phyloP scores from a whole-genome alignment of 1,140 invertebrate species.

The Dendroctonus valens region DNA sequence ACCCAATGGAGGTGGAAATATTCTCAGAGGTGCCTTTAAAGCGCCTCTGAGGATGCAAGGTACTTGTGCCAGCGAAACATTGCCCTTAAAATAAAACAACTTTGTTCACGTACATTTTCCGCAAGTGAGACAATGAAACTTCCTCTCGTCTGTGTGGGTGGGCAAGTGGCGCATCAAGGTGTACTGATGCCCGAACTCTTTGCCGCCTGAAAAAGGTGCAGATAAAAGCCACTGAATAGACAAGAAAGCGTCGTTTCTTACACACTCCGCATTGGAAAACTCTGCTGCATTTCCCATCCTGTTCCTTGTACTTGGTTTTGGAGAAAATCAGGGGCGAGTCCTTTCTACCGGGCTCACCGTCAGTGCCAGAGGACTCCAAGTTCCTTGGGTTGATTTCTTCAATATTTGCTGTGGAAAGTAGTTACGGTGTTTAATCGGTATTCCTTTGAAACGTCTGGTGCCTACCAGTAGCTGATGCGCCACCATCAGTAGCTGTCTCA shows the following conservation, averaged over 20 bases:
- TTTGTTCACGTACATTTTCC: conserved; percentile 50
- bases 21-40: background rate
- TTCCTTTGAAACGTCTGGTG: background rate
- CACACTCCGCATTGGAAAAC: conserved; percentile 67
- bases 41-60: too few species aligned
- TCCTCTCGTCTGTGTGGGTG: conserved; percentile 79
- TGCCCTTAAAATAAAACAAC: too few species aligned
- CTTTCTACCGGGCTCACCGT: background rate
- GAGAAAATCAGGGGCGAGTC: background rate
- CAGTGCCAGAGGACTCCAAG: too few species aligned
- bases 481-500: too few species aligned
- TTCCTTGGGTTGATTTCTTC: background rate
- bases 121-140: conserved; percentile 76
- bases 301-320: conserved; percentile 21
- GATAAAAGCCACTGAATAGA: background rate
- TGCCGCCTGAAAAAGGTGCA: conserved; percentile 53
- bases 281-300: conserved; percentile 59
- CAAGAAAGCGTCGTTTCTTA: conserved; percentile 35
- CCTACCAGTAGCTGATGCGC: background rate
- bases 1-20: too few species aligned
- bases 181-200: conserved; percentile 75
- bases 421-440: too few species aligned
- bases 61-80: too few species aligned
- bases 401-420: background rate
- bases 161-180: conserved; percentile 77